Percentiles rank a stretch among this genome's conserved stretches.
phyloP scores from a whole-genome alignment of 37 sponge, comb jelly and placozoan species.

The Cladorhizidae sp. region DNA sequence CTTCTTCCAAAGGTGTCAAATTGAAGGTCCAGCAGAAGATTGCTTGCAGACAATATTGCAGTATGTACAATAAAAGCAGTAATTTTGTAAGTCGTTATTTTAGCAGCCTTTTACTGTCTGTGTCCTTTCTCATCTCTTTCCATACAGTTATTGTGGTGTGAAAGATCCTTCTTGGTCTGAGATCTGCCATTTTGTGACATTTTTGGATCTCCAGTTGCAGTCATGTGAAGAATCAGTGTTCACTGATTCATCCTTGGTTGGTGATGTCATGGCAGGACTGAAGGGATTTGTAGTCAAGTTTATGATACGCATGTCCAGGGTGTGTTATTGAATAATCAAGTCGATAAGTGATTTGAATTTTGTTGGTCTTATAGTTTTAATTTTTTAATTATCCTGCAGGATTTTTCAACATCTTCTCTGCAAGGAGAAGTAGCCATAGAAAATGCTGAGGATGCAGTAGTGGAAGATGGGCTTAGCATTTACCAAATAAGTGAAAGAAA shows the following conservation, averaged over 20 bases:
- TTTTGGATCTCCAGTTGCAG: conserved; percentile 77
- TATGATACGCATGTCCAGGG: conserved; percentile 87
- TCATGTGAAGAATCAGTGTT: conserved; percentile 75
- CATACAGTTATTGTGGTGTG: conserved; percentile 56
- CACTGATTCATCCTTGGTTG: conserved; percentile 46
- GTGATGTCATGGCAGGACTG: conserved; percentile 50
- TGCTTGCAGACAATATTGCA: conserved; percentile 46
- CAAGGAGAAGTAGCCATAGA: conserved; percentile 25
- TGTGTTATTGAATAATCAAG: conserved; percentile 8
- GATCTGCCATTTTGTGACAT: conserved; percentile 81
- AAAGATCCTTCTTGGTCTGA: conserved; percentile 87
- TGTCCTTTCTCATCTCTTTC: background rate
- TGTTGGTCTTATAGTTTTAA: background rate
- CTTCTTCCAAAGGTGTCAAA: conserved; percentile 21
- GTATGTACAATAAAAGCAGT: background rate
- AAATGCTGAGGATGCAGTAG: background rate
- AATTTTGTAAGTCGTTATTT: background rate
- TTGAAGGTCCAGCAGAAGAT: conserved; percentile 20
- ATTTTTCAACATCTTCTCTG: conserved; percentile 79
- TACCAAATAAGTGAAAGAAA: conserved; percentile 65
- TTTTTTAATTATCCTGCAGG: conserved; percentile 20
- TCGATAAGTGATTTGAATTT: background rate
- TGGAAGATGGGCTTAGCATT: conserved; percentile 6
- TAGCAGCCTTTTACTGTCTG: background rate
- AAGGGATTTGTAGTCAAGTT: conserved; percentile 86